Conservation (phyloP, 1,140 invertebrate genomes). For the Cardiocondyla obscurior region DNA sequence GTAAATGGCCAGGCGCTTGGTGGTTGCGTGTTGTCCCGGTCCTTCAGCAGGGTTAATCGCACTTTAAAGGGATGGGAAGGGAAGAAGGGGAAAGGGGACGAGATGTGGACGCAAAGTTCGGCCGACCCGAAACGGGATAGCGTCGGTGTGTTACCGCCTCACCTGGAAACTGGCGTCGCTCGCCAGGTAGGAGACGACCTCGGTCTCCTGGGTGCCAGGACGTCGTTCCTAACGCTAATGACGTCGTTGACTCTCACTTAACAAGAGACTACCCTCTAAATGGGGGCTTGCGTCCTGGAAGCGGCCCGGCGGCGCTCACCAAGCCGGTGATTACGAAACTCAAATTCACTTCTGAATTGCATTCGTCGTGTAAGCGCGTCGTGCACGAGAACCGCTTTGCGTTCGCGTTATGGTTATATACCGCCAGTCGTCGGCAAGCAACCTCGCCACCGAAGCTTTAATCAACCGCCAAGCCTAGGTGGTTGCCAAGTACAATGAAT, state of each 20-base stretch:
- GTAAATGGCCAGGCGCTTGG: not conserved
- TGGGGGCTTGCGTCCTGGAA: constrained; percentile 66
- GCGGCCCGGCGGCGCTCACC: constrained; percentile 58
- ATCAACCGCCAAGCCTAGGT: not conserved
- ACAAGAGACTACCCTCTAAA: constrained; percentile 78
- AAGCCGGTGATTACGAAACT: constrained; percentile 71
- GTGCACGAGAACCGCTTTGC: constrained; percentile 16
- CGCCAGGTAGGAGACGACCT: constrained; percentile 57
- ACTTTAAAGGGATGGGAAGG: constrained; percentile 21
- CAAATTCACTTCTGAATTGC: constrained; percentile 69
- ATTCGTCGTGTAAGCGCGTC: constrained; percentile 58
- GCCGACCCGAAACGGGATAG: constrained; percentile 26
- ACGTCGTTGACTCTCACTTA: constrained; percentile 78
- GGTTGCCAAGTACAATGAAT: not conserved
- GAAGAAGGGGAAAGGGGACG: no score
- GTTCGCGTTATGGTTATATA: not conserved
- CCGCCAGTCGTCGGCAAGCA: not conserved
- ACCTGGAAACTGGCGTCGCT: constrained; percentile 59
- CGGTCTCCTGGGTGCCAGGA: constrained; percentile 71
- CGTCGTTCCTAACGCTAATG: constrained; percentile 76
- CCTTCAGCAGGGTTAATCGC: not conserved
- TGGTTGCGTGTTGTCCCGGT: not conserved
- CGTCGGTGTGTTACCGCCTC: constrained; percentile 8
- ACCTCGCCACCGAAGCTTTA: not conserved
- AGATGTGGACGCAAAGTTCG: not conserved